Conservation (phyloP, 2,113 vertebrate species). For the Taurulus bubalis region DNA sequence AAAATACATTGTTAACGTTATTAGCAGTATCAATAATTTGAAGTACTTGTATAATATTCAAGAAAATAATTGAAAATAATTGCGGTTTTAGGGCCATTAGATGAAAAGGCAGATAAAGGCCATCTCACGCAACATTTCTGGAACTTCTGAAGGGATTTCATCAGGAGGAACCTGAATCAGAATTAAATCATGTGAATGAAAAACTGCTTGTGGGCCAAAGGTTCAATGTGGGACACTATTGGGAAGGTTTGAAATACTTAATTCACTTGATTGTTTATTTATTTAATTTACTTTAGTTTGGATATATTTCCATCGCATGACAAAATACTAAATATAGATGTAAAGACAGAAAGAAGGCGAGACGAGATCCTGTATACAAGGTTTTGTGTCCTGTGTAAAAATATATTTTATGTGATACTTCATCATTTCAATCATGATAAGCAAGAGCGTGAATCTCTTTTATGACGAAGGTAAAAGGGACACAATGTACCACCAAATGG, state of each 20-base stretch:
- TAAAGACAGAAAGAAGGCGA: background rate
- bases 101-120: background rate
- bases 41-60: background rate
- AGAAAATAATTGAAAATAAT: background rate
- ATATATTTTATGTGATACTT: background rate
- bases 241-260: slow-evolving; percentile 15
- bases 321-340: background rate
- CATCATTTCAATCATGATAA: no score
- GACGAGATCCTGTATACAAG: background rate
- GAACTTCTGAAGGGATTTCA: slow-evolving; percentile 16
- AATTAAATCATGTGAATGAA: slow-evolving; percentile 37
- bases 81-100: background rate
- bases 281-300: background rate
- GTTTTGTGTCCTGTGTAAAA: background rate
- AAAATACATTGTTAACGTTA: background rate
- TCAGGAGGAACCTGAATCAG: slow-evolving; percentile 17
- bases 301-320: background rate
- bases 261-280: slow-evolving; percentile 10
- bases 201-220: background rate
- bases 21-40: background rate
- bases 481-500: no score
- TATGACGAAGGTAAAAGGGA: background rate
- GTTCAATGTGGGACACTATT: slow-evolving; percentile 6
- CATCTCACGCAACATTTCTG: background rate
- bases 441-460: background rate